These are phyloP conservation scores for Cephalotes varians DNA, from an alignment of 2,888 invertebrate genomes.

Conservation along the genomic window DNA sequence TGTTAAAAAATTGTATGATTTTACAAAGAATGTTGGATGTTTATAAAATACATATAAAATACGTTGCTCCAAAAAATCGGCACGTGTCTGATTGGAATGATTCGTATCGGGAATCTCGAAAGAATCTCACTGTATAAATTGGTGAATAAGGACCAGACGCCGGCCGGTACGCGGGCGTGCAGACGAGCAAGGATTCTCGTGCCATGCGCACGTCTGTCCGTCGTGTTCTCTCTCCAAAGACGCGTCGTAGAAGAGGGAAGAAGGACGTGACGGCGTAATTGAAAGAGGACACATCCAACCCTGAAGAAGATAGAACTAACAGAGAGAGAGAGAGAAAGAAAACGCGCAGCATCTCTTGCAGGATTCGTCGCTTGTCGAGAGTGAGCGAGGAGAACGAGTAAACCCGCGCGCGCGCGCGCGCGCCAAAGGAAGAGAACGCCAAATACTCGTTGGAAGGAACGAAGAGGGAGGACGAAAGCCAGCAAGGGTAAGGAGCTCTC, in stretches of 20 bases:
- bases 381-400: slow-evolving; percentile 49
- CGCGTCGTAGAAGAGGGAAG: slow-evolving; percentile 39
- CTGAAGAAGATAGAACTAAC: slow-evolving; percentile 54
- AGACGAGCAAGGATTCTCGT: slow-evolving; percentile 75
- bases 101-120: slow-evolving; percentile 47
- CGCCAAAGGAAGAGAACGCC: slow-evolving; percentile 54
- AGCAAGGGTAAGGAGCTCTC: slow-evolving; percentile 78
- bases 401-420: no score
- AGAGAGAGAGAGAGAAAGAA: slow-evolving; percentile 53
- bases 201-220: slow-evolving; percentile 70
- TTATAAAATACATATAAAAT: background rate
- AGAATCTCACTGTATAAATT: slow-evolving; percentile 66
- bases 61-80: slow-evolving; percentile 19
- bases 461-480: slow-evolving; percentile 64
- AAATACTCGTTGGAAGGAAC: slow-evolving; percentile 45
- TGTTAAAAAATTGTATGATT: background rate
- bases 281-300: slow-evolving; percentile 55
- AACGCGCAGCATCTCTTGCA: slow-evolving; percentile 67
- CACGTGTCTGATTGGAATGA: slow-evolving; percentile 36
- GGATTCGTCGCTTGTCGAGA: slow-evolving; percentile 68
- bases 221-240: slow-evolving; percentile 53
- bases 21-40: background rate
- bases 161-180: slow-evolving; percentile 59
- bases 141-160: slow-evolving; percentile 63
- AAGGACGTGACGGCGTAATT: slow-evolving; percentile 54